A percentile compares a stretch with the other conserved stretches of the same genome.
phyloP scores from a whole-genome alignment of 2,113 vertebrate species.

The Syngnathoides biaculeatus region DNA sequence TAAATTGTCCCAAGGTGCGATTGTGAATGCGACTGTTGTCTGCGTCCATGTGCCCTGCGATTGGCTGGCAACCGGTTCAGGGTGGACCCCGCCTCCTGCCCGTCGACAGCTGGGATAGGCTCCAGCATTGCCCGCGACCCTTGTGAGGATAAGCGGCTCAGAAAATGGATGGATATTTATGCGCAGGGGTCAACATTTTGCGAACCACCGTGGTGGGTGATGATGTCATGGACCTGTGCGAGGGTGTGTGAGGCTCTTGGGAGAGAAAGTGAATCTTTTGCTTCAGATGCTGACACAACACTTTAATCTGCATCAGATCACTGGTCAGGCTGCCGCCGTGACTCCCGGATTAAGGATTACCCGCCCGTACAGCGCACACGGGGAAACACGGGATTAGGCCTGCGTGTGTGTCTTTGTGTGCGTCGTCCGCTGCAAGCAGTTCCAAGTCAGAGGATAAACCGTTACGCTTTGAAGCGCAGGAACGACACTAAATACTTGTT shows the following conservation, averaged over 20 bases:
- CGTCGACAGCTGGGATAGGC: no score
- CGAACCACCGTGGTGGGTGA: not conserved
- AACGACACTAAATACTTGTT: not conserved
- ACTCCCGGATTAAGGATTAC: constrained; percentile 4
- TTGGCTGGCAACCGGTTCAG: no score
- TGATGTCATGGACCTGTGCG: not conserved
- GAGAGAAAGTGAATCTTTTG: not conserved
- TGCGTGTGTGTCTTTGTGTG: not conserved
- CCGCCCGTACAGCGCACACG: not conserved
- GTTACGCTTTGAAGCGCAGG: not conserved
- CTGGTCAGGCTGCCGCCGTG: not conserved
- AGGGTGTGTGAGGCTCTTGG: not conserved
- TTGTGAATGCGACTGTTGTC: no score
- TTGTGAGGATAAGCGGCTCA: no score
- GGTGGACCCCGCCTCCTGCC: no score
- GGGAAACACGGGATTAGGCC: not conserved
- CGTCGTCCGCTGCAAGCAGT: not conserved
- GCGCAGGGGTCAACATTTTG: not conserved
- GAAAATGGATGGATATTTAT: no score
- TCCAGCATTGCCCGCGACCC: no score
- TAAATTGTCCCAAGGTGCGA: no score
- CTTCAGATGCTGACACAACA: not conserved
- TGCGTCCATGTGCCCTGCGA: no score
- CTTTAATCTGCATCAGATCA: not conserved
- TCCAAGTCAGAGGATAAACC: not conserved